Evolutionary conservation across 2,888 invertebrate species (phyloP).

Genomic region (Lordiphosa andalusiaca): DNA sequence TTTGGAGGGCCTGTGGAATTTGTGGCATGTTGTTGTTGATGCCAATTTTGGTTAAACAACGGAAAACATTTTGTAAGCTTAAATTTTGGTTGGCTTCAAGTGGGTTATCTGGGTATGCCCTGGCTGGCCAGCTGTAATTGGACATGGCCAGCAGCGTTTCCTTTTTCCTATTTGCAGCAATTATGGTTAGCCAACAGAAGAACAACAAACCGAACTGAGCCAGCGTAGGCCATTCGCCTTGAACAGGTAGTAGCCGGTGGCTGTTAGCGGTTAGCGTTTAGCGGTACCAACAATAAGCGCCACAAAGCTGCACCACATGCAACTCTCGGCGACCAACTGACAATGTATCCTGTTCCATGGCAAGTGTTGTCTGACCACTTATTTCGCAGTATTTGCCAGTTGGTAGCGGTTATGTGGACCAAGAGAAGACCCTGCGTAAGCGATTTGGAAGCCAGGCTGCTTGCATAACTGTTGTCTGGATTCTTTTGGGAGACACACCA

Average conservation of each 20-base stretch:
- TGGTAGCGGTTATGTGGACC: constrained; percentile 11
- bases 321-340: constrained; percentile 6
- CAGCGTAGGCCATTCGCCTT: constrained; percentile 10
- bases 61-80: constrained; percentile 27
- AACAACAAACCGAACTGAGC: neutral
- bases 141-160: constrained; percentile 19
- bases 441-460: no score
- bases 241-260: constrained; percentile 6
- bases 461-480: no score
- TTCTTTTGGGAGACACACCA: no score
- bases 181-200: constrained; percentile 22
- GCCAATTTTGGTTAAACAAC: constrained; percentile 26
- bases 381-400: constrained; percentile 11
- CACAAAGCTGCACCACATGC: constrained; percentile 4
- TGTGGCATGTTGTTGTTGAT: constrained; percentile 33
- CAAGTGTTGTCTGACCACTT: constrained; percentile 31
- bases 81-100: constrained; percentile 15
- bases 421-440: neutral
- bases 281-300: constrained; percentile 8
- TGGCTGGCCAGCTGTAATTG: constrained; percentile 6
- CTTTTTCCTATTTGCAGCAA: constrained; percentile 30
- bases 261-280: constrained; percentile 6
- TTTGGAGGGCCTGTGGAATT: constrained; percentile 28
- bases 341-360: constrained; percentile 43
- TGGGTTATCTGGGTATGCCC: constrained; percentile 18